phyloP scores from a whole-genome alignment of 2,888 invertebrate genomes.

The Erebia epiphron region DNA sequence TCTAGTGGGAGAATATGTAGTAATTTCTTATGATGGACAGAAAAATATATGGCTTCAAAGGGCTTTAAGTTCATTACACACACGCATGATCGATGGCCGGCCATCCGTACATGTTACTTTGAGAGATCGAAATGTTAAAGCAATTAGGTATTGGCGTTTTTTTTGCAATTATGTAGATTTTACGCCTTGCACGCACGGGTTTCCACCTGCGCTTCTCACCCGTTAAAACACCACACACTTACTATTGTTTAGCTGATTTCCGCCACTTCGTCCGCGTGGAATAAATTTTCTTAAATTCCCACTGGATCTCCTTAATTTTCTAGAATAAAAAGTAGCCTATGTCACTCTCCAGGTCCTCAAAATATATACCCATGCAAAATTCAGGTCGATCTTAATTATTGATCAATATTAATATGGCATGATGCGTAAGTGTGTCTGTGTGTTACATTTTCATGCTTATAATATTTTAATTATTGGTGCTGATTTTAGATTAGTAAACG shows the following conservation, averaged over 20 bases:
- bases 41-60: constrained; percentile 33
- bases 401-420: too few relatives aligned
- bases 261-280: too few relatives aligned
- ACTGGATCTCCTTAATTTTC: too few relatives aligned
- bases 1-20: constrained; percentile 21
- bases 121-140: constrained; percentile 48
- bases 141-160: constrained; percentile 42
- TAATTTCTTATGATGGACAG: constrained; percentile 31
- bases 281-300: too few relatives aligned
- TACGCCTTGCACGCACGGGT: constrained; percentile 13
- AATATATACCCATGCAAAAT: too few relatives aligned
- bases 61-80: constrained; percentile 25
- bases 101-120: constrained; percentile 48
- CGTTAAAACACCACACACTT: too few relatives aligned
- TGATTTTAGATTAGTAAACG: constrained; percentile 73
- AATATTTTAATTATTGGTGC: neutral
- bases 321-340: too few relatives aligned
- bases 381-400: too few relatives aligned
- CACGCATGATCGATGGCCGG: constrained; percentile 40
- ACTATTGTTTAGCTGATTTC: too few relatives aligned
- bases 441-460: too few relatives aligned
- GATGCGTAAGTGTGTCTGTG: too few relatives aligned
- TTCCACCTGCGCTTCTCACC: constrained; percentile 13
- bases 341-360: too few relatives aligned
- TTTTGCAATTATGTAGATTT: constrained; percentile 17